Conservation (phyloP, 2,888 invertebrate genomes). For the Omphaloscelis lunosa region DNA sequence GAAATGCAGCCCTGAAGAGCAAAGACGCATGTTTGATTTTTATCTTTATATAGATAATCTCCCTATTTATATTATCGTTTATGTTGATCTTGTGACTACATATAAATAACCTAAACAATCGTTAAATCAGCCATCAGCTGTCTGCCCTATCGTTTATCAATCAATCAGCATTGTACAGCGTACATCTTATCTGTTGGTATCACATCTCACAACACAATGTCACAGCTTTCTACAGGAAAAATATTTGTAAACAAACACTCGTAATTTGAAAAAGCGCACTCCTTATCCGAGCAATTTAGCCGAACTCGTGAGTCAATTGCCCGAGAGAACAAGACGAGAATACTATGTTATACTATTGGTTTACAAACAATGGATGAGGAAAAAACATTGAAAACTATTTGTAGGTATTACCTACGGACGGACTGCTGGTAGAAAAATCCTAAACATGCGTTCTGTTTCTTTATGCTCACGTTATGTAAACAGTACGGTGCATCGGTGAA, state of each 20-base stretch:
- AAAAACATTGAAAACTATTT: conserved; percentile 41
- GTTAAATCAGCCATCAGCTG: neutral
- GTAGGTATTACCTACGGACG: neutral
- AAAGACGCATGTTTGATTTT: neutral
- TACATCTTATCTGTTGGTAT: conserved; percentile 8
- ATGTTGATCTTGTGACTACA: conserved; percentile 11
- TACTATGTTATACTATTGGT: conserved; percentile 55
- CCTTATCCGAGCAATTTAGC: conserved; percentile 25
- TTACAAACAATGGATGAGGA: conserved; percentile 60
- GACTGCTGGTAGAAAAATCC: neutral
- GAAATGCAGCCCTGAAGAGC: neutral
- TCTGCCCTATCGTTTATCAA: conserved; percentile 9
- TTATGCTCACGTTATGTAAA: neutral
- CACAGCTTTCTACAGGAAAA: conserved; percentile 46
- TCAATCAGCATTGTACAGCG: neutral
- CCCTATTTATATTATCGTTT: conserved; percentile 1
- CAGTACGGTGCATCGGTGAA: no score
- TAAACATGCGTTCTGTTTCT: neutral
- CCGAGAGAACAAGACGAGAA: conserved; percentile 4
- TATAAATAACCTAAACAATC: conserved; percentile 9
- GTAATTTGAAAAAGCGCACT: conserved; percentile 11
- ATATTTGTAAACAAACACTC: conserved; percentile 26
- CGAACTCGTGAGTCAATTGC: conserved; percentile 52
- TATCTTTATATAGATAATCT: neutral
- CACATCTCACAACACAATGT: neutral